Conservation (phyloP, 1,140 invertebrate species). For the Globodera rostochiensis region DNA sequence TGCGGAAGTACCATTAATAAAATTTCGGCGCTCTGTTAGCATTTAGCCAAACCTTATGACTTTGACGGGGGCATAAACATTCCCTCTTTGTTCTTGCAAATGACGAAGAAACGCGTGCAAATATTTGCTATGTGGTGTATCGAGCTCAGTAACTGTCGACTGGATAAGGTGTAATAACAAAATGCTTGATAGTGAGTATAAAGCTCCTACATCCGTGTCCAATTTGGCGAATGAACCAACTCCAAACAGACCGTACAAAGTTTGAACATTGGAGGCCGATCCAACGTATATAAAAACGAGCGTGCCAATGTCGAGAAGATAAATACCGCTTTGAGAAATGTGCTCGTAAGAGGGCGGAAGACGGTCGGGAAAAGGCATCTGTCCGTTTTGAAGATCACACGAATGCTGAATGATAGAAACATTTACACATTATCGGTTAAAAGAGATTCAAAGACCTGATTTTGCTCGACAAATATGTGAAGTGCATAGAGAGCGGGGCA, state of each 20-base stretch:
- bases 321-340: slow-evolving; percentile 84
- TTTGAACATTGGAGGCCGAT: slow-evolving; percentile 76
- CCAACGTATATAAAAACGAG: slow-evolving; percentile 85
- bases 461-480: slow-evolving; percentile 72
- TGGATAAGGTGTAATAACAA: slow-evolving; percentile 65
- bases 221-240: slow-evolving; percentile 73
- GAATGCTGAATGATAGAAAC: slow-evolving; percentile 1
- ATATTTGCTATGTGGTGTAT: slow-evolving; percentile 77
- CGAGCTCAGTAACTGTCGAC: slow-evolving; percentile 78
- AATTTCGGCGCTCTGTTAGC: too few relatives aligned
- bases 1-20: slow-evolving; percentile 43
- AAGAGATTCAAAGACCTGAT: slow-evolving; percentile 30
- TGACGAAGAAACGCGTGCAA: slow-evolving; percentile 80
- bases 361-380: slow-evolving; percentile 61
- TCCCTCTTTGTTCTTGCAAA: slow-evolving; percentile 81
- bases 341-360: slow-evolving; percentile 74
- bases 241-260: slow-evolving; percentile 77
- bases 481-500: slow-evolving; percentile 93
- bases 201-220: slow-evolving; percentile 72
- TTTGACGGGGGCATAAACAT: slow-evolving; percentile 76
- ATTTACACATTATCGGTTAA: slow-evolving; percentile 13
- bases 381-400: neutral
- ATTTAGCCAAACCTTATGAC: slow-evolving; percentile 75
- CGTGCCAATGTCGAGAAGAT: slow-evolving; percentile 84
- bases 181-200: neutral